These are phyloP conservation scores for Neosilurus hyrtlii DNA, from an alignment of 2,797 vertebrate genomes.

Conservation along the genomic window DNA sequence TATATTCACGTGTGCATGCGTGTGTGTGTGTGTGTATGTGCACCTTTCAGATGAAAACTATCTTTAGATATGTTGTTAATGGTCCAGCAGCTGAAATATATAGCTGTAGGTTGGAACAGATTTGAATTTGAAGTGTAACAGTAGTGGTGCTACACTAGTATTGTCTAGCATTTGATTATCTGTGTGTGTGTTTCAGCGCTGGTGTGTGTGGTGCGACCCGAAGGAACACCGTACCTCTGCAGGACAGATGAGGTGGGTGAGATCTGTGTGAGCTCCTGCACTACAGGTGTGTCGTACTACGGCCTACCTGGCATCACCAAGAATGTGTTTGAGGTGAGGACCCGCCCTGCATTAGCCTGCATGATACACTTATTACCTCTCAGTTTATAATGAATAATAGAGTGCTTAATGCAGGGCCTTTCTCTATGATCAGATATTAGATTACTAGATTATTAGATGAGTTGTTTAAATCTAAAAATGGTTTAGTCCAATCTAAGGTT, in stretches of 20 bases:
- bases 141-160: neutral
- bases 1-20: neutral
- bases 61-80: neutral
- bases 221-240: slow-evolving; percentile 88
- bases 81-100: neutral
- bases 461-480: too few relatives aligned
- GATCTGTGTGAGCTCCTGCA: slow-evolving; percentile 86
- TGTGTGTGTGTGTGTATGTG: slow-evolving; percentile 16
- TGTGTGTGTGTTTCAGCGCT: slow-evolving; percentile 68
- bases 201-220: slow-evolving; percentile 87
- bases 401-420: neutral
- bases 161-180: neutral
- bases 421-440: neutral
- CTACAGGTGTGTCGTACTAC: slow-evolving; percentile 84
- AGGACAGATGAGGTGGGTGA: slow-evolving; percentile 93
- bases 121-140: neutral
- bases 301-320: slow-evolving; percentile 94
- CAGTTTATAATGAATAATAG: neutral
- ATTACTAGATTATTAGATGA: neutral
- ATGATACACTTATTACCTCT: neutral
- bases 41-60: neutral
- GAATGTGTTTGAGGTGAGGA: slow-evolving; percentile 87
- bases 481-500: neutral
- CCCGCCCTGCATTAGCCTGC: too few relatives aligned
- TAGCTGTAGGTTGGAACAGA: neutral